Evolutionary conservation across 92 coral and sea anemone genomes (phyloP), one percentile per base, ranked within the genome.

Genomic region (Zoanthus solanderi): DNA sequence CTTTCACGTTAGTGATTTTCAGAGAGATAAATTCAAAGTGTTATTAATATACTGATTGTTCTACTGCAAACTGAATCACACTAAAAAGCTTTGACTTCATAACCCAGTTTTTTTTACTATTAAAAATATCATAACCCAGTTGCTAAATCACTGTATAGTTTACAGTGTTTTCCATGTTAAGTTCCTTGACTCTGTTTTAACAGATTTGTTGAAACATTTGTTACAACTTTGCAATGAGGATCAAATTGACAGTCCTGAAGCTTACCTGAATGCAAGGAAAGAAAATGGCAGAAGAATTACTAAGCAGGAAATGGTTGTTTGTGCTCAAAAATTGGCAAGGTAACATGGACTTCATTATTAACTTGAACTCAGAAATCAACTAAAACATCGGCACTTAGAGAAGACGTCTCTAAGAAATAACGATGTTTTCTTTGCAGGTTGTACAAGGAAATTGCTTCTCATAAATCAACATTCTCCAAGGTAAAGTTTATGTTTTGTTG

Each of bases 371-470:
- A 28, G 72, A 67, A 18, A 18, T 23, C 5, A 9, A 7, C 13
- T 67, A 30, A 67, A 67, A 4, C 28, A 9, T 8, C 34, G 23
- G 8, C 12, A 9, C 5, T 23, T 23, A 1, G 11, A 6, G 37
- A 67, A 18, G 14, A 6, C 37, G 3, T 67, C 42, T 34, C 42
- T 6, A 23, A 23, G 2, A 69, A 30, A 31, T 4, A 5, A 34
- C 12, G 58, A 16, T 9, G 48, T 32, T 28, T 83, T 45, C 11
- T 28, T 76, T 54, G 46, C 89, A 95, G 99, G 78, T 90, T 97
- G 80, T 94, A 97, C 71, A 97, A 92, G 52, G 98, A 97, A 85
- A 87, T 97, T 34, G 90, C 98, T 5, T 72, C 95, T 31, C 99
- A 95, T 67, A 97, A 97, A 83, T 79, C 76, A 50, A 66, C 95